Evolutionary conservation across 2,797 vertebrate genomes (phyloP), one percentile per base, ranked within the genome.

Genomic region (Spinus pinus): DNA sequence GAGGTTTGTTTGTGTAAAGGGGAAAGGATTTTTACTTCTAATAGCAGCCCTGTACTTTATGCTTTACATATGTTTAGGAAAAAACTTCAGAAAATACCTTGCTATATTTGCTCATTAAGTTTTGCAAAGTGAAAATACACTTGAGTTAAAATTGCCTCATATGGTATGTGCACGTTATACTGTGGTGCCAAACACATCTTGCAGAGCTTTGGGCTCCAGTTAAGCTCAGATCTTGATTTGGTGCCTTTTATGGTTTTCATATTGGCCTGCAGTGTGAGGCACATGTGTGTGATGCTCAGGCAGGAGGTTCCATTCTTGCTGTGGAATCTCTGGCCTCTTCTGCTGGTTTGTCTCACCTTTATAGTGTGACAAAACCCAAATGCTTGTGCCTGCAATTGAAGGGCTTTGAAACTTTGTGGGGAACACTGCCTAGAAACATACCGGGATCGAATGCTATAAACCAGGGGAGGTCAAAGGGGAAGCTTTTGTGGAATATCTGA

Each of bases 91-190:
- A 67, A 78, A 87, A 78, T 77, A 42, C 56, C 53, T 49, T 60
- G 12, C 46, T 91, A 4, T 89, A 71, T 82, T 80, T 91, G 30
- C 46, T 91, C 30, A 50, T 84, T 77, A 86, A 58, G 28, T 88
- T 90, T 72, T 62, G 56, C 31, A 71, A 58, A 79, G 54, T 67
- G 49, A 89, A 87, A 92, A 74, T 91, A 81, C 14, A 86, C 71
- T 60, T 20, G 10, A 58, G 33, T 77, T 80, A 28, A 77, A 93
- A 86, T 83, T 74, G 31, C 72, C 50, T 88, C 7, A 24, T 92
- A 58, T 8, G 33, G 62, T 65, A 37, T 44, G 28, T 64, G 27
- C 10, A 1, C 71, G 18, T 35, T 75, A 30, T 4, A 30, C 4
- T 66, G 49, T 60, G 25, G 75, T 64, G 72, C n/a, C 22, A 65